Evolutionary conservation across 1,140 invertebrate genomes (phyloP).

Genomic region (Drosophila pruinosa): DNA sequence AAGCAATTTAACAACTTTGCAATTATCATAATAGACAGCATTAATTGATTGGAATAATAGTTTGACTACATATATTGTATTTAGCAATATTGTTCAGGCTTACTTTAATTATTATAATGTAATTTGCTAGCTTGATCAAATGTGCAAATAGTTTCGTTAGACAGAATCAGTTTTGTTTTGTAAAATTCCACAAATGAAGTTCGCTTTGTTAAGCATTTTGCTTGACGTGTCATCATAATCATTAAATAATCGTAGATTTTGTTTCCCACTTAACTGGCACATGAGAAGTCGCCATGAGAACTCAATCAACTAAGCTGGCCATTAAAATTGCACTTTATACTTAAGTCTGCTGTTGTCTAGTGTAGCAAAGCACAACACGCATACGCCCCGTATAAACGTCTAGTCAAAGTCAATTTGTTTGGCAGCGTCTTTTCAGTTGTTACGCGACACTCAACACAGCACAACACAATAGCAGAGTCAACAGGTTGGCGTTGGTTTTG

Average conservation of each 20-base stretch:
- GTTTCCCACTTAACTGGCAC: slow-evolving; percentile 26
- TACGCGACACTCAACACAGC: slow-evolving; percentile 48
- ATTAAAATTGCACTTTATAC: slow-evolving; percentile 6
- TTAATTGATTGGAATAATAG: too few species aligned
- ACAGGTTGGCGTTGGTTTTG: slow-evolving; percentile 47
- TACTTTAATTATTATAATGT: background rate
- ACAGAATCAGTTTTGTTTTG: background rate
- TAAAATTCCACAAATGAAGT: background rate
- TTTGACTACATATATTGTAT: too few species aligned
- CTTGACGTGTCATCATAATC: background rate
- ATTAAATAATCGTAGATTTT: background rate
- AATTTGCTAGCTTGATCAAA: background rate
- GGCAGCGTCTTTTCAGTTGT: slow-evolving; percentile 43
- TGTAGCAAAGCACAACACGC: slow-evolving; percentile 46
- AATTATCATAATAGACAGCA: too few species aligned
- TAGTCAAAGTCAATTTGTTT: slow-evolving; percentile 25
- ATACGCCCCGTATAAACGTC: slow-evolving; percentile 55
- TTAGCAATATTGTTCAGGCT: too few species aligned
- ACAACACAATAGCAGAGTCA: slow-evolving; percentile 9
- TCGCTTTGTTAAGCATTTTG: background rate
- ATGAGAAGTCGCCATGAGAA: slow-evolving; percentile 20
- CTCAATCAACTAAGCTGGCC: slow-evolving; percentile 4
- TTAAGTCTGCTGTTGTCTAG: slow-evolving; percentile 31
- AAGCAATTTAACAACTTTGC: too few species aligned
- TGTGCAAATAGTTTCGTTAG: background rate